A percentile compares a stretch with the other conserved stretches of the same genome.
Evolutionary conservation across 2,113 vertebrate species (phyloP).

Genomic region (Paramormyrops kingsleyae): DNA sequence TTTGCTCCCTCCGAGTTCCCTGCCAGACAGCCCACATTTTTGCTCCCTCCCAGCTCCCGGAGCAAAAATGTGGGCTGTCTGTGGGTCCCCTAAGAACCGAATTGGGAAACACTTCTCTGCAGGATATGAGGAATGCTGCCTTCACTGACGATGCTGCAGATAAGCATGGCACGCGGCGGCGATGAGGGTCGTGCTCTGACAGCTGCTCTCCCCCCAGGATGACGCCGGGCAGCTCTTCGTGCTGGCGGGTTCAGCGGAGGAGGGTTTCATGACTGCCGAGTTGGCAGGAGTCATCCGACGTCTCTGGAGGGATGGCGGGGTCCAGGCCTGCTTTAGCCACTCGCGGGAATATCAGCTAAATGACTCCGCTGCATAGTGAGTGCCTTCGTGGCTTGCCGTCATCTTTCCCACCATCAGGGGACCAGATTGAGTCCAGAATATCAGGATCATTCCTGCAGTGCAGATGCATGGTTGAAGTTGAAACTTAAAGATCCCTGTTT

Average conservation of each 20-base stretch:
- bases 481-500: not conserved
- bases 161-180: not conserved
- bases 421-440: not conserved
- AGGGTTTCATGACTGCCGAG: slow-evolving; percentile 92
- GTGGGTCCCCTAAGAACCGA: not conserved
- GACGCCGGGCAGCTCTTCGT: slow-evolving; percentile 93
- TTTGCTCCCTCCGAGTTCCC: not conserved
- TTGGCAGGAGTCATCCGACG: slow-evolving; percentile 90
- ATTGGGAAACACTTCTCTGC: not conserved
- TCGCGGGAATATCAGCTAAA: slow-evolving; percentile 98
- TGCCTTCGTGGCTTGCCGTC: slow-evolving; percentile 21
- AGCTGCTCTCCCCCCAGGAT: slow-evolving; percentile 62
- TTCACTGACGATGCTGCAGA: not conserved
- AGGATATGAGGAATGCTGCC: not conserved
- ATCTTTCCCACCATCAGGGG: not conserved
- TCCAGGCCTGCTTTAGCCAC: slow-evolving; percentile 88
- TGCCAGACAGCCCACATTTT: not conserved
- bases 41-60: not conserved
- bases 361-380: slow-evolving; percentile 97
- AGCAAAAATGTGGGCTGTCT: not conserved
- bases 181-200: not conserved
- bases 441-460: not conserved
- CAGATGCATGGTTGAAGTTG: not conserved
- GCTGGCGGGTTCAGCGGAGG: slow-evolving; percentile 85
- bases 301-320: slow-evolving; percentile 89